Conservation (phyloP, 2,888 invertebrate species). For the Caenorhabditis zanzibari region DNA sequence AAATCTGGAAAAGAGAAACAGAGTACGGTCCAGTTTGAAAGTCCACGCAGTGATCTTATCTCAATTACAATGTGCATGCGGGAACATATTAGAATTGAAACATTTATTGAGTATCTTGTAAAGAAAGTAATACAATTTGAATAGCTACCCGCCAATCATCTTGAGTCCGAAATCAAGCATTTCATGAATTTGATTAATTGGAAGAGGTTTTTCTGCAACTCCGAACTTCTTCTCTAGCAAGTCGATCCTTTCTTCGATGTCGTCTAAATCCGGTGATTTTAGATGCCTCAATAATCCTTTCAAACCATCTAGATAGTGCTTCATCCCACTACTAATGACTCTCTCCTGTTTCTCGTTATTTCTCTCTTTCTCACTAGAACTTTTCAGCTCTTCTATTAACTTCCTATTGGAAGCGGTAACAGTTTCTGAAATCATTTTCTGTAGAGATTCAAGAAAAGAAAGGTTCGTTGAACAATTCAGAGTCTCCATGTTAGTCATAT, state of each 20-base stretch:
- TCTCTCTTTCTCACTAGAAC: background rate
- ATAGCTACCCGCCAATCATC: constrained; percentile 18
- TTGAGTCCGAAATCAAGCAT: constrained; percentile 32
- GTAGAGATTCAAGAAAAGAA: constrained; percentile 1
- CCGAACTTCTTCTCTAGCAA: background rate
- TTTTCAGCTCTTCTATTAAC: constrained; percentile 14
- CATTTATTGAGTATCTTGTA: background rate
- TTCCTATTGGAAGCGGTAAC: constrained; percentile 7
- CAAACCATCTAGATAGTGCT: constrained; percentile 8
- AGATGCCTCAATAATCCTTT: background rate
- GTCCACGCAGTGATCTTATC: no score
- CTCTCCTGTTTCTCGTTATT: background rate
- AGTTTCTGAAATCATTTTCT: constrained; percentile 14
- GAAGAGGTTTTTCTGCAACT: background rate
- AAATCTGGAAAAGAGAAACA: no score
- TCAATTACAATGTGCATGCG: no score
- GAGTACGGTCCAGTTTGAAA: no score
- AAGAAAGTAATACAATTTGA: no score
- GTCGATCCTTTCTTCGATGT: constrained; percentile 5
- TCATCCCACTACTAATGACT: background rate
- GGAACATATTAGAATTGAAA: no score
- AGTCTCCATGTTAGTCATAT: background rate
- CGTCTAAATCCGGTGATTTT: background rate
- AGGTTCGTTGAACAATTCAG: background rate
- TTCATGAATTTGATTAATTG: constrained; percentile 1